Evolutionary conservation across 1,140 invertebrate genomes (phyloP).

Genomic region (Drosophila repletoides): DNA sequence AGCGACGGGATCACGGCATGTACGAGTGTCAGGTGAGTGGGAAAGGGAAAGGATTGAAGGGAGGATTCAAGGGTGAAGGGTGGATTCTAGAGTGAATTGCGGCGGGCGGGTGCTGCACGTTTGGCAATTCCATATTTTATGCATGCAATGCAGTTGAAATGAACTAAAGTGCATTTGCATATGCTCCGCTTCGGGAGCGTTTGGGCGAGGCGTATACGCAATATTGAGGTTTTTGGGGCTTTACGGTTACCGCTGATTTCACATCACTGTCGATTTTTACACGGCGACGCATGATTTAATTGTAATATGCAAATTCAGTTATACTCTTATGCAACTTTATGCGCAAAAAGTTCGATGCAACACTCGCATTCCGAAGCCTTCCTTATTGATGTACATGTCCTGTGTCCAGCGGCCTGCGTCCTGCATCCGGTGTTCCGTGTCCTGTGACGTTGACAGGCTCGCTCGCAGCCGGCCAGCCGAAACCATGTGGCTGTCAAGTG

Average conservation of each 20-base stretch:
- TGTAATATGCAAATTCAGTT: conserved; percentile 69
- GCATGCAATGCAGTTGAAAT: conserved; percentile 74
- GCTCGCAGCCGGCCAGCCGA: conserved; percentile 44
- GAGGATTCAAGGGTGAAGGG: background rate
- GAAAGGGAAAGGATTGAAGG: too few relatives aligned
- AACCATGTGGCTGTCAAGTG: conserved; percentile 60
- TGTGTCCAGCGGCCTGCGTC: background rate
- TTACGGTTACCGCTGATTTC: conserved; percentile 52
- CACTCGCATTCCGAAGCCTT: background rate
- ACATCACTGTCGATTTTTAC: conserved; percentile 56
- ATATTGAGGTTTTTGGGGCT: conserved; percentile 57
- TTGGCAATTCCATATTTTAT: conserved; percentile 58
- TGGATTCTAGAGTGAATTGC: background rate
- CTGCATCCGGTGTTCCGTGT: background rate
- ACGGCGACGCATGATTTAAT: conserved; percentile 63
- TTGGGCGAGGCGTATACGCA: conserved; percentile 23
- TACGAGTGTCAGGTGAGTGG: conserved; percentile 96
- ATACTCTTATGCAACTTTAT: conserved; percentile 14
- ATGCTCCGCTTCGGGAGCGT: too few relatives aligned
- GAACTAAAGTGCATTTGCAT: conserved; percentile 77
- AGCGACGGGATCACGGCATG: conserved; percentile 94
- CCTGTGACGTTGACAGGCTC: conserved; percentile 39
- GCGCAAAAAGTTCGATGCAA: conserved; percentile 52
- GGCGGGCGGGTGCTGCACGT: background rate
- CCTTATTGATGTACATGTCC: background rate